These are phyloP conservation scores for Teleogryllus occipitalis DNA, from an alignment of 1,140 invertebrate species.

Conservation along the genomic window DNA sequence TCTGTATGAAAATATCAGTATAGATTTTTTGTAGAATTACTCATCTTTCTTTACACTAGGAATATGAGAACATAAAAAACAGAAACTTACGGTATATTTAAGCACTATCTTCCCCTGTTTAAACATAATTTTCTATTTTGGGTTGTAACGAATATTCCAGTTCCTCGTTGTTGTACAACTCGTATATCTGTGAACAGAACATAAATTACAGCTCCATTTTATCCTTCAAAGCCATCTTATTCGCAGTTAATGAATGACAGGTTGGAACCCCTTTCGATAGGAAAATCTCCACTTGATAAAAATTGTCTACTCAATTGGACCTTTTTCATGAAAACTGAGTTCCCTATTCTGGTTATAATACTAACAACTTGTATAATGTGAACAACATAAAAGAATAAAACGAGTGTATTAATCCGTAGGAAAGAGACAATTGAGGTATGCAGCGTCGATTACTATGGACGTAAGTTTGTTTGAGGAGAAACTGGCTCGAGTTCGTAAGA, in stretches of 20 bases:
- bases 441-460: no score
- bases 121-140: not conserved
- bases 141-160: not conserved
- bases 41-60: no score
- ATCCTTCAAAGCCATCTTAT: not conserved
- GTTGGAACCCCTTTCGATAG: not conserved
- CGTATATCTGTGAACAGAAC: not conserved
- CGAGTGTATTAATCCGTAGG: no score
- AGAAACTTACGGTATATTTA: no score
- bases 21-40: no score
- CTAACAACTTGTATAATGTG: not conserved
- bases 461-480: no score
- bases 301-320: not conserved
- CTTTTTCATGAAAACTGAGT: not conserved
- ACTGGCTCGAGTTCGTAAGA: no score
- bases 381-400: no score
- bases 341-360: not conserved
- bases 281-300: not conserved
- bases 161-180: not conserved
- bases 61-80: no score
- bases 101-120: not conserved
- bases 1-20: no score
- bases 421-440: no score
- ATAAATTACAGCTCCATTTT: not conserved
- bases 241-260: not conserved